Conservation (phyloP, 2,113 vertebrate species). For the Crypturellus undulatus region DNA sequence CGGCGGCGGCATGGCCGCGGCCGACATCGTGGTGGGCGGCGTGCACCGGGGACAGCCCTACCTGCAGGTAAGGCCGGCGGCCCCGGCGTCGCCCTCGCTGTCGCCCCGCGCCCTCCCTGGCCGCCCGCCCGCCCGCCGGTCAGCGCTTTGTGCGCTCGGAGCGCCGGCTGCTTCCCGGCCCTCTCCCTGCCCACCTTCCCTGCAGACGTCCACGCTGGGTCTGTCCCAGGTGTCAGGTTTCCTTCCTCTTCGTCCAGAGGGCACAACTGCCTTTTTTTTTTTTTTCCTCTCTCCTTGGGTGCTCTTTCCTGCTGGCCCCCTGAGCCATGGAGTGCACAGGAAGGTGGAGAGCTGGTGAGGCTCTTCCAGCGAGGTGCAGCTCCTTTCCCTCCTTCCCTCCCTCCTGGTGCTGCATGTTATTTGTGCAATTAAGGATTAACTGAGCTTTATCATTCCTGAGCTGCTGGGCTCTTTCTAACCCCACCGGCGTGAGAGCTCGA, state of each 20-base stretch:
- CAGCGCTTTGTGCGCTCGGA: too few relatives aligned
- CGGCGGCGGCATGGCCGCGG: conserved; percentile 83
- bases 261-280: too few relatives aligned
- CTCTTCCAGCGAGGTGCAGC: not conserved
- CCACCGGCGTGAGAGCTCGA: not conserved
- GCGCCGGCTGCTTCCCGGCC: not conserved
- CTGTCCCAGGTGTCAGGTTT: not conserved
- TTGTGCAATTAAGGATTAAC: not conserved
- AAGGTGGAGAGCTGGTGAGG: not conserved
- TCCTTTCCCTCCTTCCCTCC: not conserved
- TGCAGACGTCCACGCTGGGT: not conserved
- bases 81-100: too few relatives aligned
- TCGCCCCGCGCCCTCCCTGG: too few relatives aligned
- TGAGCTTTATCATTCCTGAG: not conserved
- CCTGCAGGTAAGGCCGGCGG: conserved; percentile 80
- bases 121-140: too few relatives aligned
- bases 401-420: not conserved
- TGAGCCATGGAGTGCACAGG: not conserved
- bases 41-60: conserved; percentile 84
- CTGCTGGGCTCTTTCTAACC: not conserved
- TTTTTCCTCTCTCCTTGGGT: not conserved
- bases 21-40: conserved; percentile 87
- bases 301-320: not conserved
- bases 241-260: not conserved
- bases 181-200: not conserved